These are phyloP conservation scores for Umimayanthus chanpuru DNA, from an alignment of 92 coral and sea anemone species.

Conservation along the genomic window DNA sequence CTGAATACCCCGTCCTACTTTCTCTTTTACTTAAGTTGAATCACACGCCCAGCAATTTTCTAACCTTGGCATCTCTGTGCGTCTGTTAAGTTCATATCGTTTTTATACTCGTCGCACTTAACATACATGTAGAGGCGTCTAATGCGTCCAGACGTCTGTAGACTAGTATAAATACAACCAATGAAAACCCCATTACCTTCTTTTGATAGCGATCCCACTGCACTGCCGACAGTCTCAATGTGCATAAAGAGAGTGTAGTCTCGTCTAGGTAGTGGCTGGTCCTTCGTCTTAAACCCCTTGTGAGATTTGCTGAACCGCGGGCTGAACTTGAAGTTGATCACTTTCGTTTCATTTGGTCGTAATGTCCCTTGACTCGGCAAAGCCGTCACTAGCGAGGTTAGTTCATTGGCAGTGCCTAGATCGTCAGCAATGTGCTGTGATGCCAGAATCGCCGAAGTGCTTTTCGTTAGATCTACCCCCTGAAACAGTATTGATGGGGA, in stretches of 20 bases:
- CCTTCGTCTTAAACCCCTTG: constrained; percentile 79
- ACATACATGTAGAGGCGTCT: no score
- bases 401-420: constrained; percentile 75
- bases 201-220: constrained; percentile 59
- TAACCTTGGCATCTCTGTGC: no score
- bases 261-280: constrained; percentile 90
- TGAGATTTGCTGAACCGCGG: constrained; percentile 82
- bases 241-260: constrained; percentile 95
- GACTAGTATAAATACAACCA: no score
- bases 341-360: constrained; percentile 75
- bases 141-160: no score
- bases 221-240: constrained; percentile 93
- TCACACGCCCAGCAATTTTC: no score
- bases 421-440: constrained; percentile 76
- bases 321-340: constrained; percentile 84
- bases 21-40: no score
- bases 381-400: constrained; percentile 87
- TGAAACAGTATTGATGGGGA: constrained; percentile 15
- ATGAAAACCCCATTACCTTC: constrained; percentile 6
- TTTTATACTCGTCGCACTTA: no score
- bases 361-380: constrained; percentile 93
- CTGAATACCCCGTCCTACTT: no score
- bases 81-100: no score
- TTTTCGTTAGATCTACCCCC: constrained; percentile 95
- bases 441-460: constrained; percentile 75